phyloP scores from a whole-genome alignment of 2,797 vertebrate species.

The Pteropus rufus region DNA sequence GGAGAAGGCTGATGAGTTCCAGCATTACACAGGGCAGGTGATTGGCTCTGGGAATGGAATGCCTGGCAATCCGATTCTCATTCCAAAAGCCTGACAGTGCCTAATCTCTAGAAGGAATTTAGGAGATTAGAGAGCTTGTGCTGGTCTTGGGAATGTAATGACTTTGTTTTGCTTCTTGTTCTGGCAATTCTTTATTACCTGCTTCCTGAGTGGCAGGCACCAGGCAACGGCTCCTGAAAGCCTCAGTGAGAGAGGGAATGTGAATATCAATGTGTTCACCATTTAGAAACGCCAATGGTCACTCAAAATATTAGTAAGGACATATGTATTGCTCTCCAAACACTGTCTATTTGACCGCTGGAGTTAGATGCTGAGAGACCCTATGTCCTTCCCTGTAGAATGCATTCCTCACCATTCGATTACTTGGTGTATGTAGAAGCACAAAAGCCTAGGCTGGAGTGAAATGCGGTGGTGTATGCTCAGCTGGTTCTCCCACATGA shows the following conservation, averaged over 20 bases:
- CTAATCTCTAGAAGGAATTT: background rate
- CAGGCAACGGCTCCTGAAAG: background rate
- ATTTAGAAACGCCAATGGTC: background rate
- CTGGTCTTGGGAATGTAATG: background rate
- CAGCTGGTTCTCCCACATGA: accelerated
- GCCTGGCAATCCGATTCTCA: background rate
- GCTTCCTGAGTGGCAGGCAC: background rate
- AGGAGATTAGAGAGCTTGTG: background rate
- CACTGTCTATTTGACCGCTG: background rate
- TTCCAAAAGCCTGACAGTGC: background rate
- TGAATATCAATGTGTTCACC: background rate
- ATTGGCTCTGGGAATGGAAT: accelerated
- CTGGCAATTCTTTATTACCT: background rate
- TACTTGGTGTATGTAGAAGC: background rate
- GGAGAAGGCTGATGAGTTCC: background rate
- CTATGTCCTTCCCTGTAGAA: background rate
- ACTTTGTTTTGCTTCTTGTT: background rate
- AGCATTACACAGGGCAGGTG: background rate
- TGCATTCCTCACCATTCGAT: background rate
- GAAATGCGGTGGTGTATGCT: background rate
- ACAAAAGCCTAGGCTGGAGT: background rate
- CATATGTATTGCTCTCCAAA: background rate
- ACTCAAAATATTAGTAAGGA: background rate
- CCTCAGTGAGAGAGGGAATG: background rate
- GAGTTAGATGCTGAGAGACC: background rate